Evolutionary conservation across 2,797 vertebrate species (phyloP), one percentile per base, ranked within the genome.

Genomic region (Gallinago solitaria): DNA sequence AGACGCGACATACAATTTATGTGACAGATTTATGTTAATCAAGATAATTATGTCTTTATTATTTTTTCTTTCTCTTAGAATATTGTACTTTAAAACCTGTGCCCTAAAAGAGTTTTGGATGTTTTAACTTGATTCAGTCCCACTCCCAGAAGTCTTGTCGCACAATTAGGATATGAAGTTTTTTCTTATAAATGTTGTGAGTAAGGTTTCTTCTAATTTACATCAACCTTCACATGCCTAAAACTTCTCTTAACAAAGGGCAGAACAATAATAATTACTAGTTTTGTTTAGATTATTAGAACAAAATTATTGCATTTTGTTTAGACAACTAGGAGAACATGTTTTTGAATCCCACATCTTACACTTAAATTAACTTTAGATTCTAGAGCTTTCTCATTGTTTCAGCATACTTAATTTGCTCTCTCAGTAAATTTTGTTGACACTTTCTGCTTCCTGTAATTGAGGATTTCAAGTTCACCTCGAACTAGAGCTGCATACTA

Each of bases 391-490:
- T 91, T 51, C 41, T 67, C 17, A 25, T 70, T 60, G 33, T 74
- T 90, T 57, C n/a, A 80, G 57, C 7, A 2, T 68, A 37, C 75
- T 87, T 89, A 85, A 74, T 94, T 95, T 89, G 35, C 11, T 2
- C 56, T 81, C 51, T 82, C 54, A 28, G 80, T 73, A 92, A 76
- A 87, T 82, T 90, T 41, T 95, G 74, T 83, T 95, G 90, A 77
- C 32, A 4, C 32, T 74, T 93, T 77, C 37, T 92, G 15, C 45
- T 80, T 67, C 35, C 54, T 93, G 48, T 87, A 90, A 75, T 84
- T 90, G 74, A 93, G 53, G n/a, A 83, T 87, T 92, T 93, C 74
- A 90, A 83, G 65, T 92, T 97, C 86, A 93, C 81, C 86, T 89
- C 92, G 83, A 87, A 43, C 81, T 83, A 20, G 50, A 85, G n/a